phyloP scores from a whole-genome alignment of 2,797 vertebrate genomes.

The Gallirallus australis region DNA sequence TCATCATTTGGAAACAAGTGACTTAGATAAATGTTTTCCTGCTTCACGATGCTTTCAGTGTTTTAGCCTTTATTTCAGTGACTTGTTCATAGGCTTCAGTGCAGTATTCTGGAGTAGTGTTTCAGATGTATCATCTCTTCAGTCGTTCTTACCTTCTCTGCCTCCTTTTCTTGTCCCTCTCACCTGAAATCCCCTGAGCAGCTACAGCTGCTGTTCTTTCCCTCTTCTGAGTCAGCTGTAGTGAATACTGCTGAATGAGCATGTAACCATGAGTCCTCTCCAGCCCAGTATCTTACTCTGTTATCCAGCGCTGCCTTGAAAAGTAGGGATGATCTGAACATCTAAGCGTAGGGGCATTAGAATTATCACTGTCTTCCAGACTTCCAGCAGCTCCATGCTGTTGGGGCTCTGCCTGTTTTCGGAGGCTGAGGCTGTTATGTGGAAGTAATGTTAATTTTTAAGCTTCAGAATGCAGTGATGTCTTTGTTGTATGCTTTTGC shows the following conservation, averaged over 20 bases:
- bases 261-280: neutral
- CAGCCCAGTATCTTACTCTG: rapidly evolving
- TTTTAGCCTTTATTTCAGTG: neutral
- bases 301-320: neutral
- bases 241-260: rapidly evolving
- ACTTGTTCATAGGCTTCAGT: neutral
- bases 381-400: neutral
- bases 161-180: neutral
- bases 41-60: neutral
- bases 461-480: neutral
- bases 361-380: neutral
- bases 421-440: neutral
- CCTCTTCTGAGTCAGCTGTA: neutral
- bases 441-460: neutral
- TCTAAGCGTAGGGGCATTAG: neutral
- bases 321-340: neutral
- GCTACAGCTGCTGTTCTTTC: neutral
- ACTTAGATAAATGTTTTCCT: neutral
- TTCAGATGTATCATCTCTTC: neutral
- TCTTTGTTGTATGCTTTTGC: neutral
- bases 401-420: neutral
- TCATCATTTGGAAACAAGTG: neutral
- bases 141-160: neutral
- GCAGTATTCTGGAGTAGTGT: neutral
- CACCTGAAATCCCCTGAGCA: neutral